Evolutionary conservation across 2,888 invertebrate species (phyloP).

Genomic region (Epinotia brunnichana): DNA sequence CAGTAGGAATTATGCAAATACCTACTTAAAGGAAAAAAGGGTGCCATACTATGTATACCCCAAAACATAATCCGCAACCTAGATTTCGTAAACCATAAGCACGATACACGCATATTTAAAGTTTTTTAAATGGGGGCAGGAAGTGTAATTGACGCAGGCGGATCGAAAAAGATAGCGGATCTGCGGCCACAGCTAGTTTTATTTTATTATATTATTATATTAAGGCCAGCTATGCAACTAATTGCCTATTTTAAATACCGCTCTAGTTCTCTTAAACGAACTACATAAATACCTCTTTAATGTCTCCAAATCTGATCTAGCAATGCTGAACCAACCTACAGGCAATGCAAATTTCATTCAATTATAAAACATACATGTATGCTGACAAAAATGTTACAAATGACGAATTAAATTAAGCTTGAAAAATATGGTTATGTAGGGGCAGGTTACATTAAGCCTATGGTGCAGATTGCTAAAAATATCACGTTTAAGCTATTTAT

Average conservation of each 20-base stretch:
- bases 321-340: slow-evolving; percentile 24
- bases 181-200: too few relatives aligned
- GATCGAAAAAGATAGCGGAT: too few relatives aligned
- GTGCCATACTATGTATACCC: too few relatives aligned
- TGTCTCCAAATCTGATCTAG: slow-evolving; percentile 12
- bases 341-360: slow-evolving; percentile 31
- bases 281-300: not conserved
- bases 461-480: slow-evolving; percentile 16
- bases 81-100: too few relatives aligned
- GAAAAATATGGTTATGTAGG: not conserved
- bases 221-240: not conserved
- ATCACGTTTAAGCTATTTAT: slow-evolving; percentile 31
- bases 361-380: slow-evolving; percentile 21
- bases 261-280: not conserved
- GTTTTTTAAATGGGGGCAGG: too few relatives aligned
- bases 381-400: slow-evolving; percentile 27
- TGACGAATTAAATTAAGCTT: slow-evolving; percentile 24
- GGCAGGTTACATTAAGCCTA: slow-evolving; percentile 10
- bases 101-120: too few relatives aligned
- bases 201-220: too few relatives aligned
- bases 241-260: slow-evolving; percentile 6
- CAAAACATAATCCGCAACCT: too few relatives aligned
- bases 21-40: too few relatives aligned
- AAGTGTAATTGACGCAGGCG: too few relatives aligned
- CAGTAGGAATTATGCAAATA: too few relatives aligned